Conservation (phyloP, 2,888 invertebrate species). For the Archips xylosteana region DNA sequence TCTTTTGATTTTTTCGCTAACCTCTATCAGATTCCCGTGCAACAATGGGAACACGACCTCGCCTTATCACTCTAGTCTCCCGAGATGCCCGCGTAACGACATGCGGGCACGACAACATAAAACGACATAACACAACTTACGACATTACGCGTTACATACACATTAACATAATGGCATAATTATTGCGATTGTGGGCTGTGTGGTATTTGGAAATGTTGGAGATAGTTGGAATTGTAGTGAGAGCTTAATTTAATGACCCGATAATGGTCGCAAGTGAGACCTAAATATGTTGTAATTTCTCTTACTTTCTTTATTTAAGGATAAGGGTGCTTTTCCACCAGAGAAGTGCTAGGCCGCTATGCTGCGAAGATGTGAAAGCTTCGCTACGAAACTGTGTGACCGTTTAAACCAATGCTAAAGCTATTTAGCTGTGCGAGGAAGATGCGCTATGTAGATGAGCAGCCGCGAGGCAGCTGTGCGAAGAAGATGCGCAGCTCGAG, state of each 20-base stretch:
- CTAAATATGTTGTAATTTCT: no score
- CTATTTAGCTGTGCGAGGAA: no score
- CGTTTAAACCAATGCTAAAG: no score
- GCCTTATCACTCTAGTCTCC: conserved; percentile 29
- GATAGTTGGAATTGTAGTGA: neutral
- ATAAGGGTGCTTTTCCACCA: no score
- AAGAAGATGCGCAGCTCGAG: no score
- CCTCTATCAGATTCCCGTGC: neutral
- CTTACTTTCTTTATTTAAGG: no score
- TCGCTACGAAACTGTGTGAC: no score
- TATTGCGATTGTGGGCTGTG: conserved; percentile 26
- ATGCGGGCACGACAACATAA: conserved; percentile 15
- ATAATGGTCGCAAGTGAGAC: no score
- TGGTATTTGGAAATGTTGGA: neutral
- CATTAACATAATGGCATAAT: conserved; percentile 35
- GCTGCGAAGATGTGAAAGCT: no score
- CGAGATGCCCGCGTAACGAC: conserved; percentile 29
- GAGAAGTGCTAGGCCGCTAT: no score
- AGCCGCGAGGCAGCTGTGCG: no score
- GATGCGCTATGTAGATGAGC: no score
- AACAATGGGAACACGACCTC: neutral
- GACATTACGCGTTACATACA: conserved; percentile 26
- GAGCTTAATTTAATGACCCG: neutral
- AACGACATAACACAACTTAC: conserved; percentile 26
- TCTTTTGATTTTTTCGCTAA: neutral